Evolutionary conservation across 2,888 invertebrate species (phyloP).

Genomic region (Andrena flavipes): DNA sequence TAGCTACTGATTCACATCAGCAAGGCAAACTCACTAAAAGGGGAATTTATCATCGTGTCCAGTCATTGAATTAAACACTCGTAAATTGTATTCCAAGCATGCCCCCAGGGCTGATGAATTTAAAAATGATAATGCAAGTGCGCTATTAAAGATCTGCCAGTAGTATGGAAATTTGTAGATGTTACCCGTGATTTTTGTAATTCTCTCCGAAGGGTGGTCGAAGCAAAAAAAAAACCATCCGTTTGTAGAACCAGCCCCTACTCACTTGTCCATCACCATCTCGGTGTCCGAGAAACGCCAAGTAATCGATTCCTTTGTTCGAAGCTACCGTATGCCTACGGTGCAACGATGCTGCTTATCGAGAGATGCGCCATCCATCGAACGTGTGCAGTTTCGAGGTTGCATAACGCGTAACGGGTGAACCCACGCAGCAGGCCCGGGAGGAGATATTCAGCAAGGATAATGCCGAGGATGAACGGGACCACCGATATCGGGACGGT

Average conservation of each 20-base stretch:
- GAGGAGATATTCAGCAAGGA: conserved; percentile 36
- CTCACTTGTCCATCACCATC: neutral
- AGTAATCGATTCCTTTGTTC: neutral
- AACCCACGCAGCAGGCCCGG: conserved; percentile 43
- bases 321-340: neutral
- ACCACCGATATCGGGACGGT: conserved; percentile 55
- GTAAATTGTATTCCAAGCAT: conserved; percentile 1
- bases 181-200: neutral
- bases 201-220: too few relatives aligned
- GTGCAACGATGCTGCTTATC: neutral
- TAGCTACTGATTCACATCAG: neutral
- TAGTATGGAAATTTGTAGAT: conserved; percentile 24
- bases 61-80: neutral
- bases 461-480: conserved; percentile 57
- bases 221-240: neutral
- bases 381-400: conserved; percentile 38
- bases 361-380: conserved; percentile 48
- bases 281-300: neutral
- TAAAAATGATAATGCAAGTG: neutral
- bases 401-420: conserved; percentile 56
- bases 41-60: conserved; percentile 1
- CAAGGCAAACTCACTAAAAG: neutral
- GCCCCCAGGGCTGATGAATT: neutral
- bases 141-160: neutral
- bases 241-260: neutral